Conservation (phyloP, 2,797 vertebrate genomes). For the Varecia variegata region DNA sequence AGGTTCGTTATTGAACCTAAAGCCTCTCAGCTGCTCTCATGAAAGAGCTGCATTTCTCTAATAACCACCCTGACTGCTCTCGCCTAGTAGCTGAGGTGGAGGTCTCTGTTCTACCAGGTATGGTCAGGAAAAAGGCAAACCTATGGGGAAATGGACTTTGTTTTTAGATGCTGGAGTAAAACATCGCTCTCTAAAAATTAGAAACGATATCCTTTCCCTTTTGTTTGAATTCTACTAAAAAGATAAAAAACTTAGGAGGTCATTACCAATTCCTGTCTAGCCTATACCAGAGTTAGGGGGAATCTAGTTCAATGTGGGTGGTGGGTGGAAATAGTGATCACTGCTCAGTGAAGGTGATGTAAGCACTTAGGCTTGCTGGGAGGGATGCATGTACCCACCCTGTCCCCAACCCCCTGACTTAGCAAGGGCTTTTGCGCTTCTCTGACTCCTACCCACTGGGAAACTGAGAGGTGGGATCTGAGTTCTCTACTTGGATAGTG, state of each 20-base stretch:
- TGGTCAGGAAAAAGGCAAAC: not conserved
- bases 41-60: not conserved
- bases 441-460: not conserved
- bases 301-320: not conserved
- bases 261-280: not conserved
- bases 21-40: not conserved
- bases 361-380: not conserved
- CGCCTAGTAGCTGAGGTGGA: not conserved
- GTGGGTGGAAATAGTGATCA: not conserved
- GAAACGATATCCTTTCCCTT: not conserved
- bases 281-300: not conserved
- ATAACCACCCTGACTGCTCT: not conserved
- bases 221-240: slow-evolving; percentile 27
- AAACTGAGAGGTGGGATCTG: not conserved
- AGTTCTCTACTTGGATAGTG: not conserved
- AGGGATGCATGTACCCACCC: not conserved
- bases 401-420: rapidly evolving
- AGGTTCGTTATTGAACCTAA: not conserved
- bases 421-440: not conserved
- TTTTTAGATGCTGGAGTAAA: not conserved
- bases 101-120: not conserved
- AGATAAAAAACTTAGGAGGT: not conserved
- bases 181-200: not conserved
- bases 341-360: not conserved
- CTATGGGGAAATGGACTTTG: not conserved